Evolutionary conservation across 2,888 invertebrate species (phyloP), one percentile per base, ranked within the genome.

Genomic region (Drosophila nigricruria): DNA sequence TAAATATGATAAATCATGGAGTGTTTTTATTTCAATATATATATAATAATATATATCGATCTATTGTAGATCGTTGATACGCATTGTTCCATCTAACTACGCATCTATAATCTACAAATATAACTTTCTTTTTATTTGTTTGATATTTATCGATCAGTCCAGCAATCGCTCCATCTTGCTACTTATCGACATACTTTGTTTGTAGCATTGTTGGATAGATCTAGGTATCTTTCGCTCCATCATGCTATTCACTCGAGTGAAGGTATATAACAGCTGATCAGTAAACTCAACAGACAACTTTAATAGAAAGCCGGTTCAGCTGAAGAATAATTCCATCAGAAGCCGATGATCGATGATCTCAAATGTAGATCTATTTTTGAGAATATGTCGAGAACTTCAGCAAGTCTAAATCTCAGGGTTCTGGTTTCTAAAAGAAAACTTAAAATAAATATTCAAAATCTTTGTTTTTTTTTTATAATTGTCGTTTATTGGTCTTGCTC

Each of bases 401-500:
- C 0, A 4, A 30, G 12, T 32, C 12, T 1, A 32, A 10, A 32
- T 12, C 2, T 32, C 10, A 3, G 32, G 2, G 2, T 12, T 14
- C 3, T 12, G 14, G 3, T 14, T 14, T 14, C 34, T 3, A 14
- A 34, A 34, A 5, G n/a, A n/a, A 6, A 14, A n/a, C n/a, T n/a
- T n/a, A n/a, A n/a, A 25, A 25, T 25, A 25, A 45, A 45, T 16
- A 25, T 25, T 9, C 16, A 0, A 6, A 27, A 10, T 18, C 5
- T 9, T 1, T 27, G 27, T 23, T 9, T 16, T 32, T 32, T 14
- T 10, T 52, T 67, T 70, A 27, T 74, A 58, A 65, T 62, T 65
- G 57, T 78, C 45, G 61, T 79, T 78, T 78, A 79, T 79, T 79
- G 76, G 68, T 69, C 59, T 62, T 73, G 74, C 42, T 62, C 75